Base-by-base conservation (phyloP, 2,888 invertebrate genomes). In the Sarcophaga variegata region DNA sequence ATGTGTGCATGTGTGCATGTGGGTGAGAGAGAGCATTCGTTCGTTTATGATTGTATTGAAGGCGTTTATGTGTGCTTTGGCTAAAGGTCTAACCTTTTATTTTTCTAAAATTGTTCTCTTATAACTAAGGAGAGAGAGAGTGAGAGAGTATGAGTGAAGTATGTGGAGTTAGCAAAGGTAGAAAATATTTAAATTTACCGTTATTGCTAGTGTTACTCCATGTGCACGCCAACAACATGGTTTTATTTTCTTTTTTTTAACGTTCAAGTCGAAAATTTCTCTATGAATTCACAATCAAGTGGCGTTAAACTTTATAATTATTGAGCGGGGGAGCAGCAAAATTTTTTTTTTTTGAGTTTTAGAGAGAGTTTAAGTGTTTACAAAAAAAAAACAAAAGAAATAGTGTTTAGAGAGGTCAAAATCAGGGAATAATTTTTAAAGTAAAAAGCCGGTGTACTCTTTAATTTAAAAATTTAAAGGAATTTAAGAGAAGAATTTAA, bases 1-100 rank as follows among this genome's bases (percentile, higher is more conserved):
- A 10, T 37, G 8, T 37, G 22, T 22, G 1, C 22, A 10, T 37
- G 10, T 37, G 2, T 37, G 37, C 37, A 37, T 37, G 37, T 37
- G 37, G 37, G 37, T 10, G 37, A 37, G 37, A 37, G 37, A 37
- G 37, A 37, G 17, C 14, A 54, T 5, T 54, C 17, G 14, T 54
- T 54, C 17, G 14, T 54, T 54, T 54, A 54, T 54, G 12, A 14
- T 54, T 54, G 17, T 54, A 54, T 54, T 54, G 6, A 72, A 85
- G 80, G 84, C 76, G 84, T 85, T 81, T 85, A 81, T 85, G 84
- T 85, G 71, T 85, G 84, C 76, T 84, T 71, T 49, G 12, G 84
- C 76, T 84, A 76, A 74, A 84, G 62, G 79, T 80, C 75, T 80
- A 84, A 84, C 70, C 54, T 17, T 12, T 17, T 54, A 54, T 54